Percentiles rank a stretch among this genome's conserved stretches.
Evolutionary conservation across 2,113 vertebrate genomes (phyloP).

Genomic region (Semnornis frantzii): DNA sequence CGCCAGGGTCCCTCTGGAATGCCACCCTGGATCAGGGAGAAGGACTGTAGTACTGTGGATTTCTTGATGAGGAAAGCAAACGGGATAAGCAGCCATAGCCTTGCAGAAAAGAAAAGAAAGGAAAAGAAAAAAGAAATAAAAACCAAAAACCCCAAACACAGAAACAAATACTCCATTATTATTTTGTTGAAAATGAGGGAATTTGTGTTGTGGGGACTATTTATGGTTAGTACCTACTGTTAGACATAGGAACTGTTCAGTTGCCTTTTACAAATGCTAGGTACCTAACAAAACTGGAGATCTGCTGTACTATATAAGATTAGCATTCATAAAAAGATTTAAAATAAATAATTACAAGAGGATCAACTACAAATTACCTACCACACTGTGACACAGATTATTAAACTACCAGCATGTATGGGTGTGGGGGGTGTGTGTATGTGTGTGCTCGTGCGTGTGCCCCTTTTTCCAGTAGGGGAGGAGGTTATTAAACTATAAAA

Average conservation of each 20-base stretch:
- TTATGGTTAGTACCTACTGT: background rate
- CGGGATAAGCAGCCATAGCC: conserved; percentile 45
- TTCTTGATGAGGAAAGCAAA: conserved; percentile 69
- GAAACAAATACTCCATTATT: background rate
- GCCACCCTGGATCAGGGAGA: conserved; percentile 79
- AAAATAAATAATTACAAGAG: conserved; percentile 91
- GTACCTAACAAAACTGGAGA: conserved; percentile 68
- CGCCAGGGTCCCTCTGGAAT: conserved; percentile 86
- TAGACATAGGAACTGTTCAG: background rate
- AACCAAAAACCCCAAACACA: fast-evolving
- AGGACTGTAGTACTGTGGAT: conserved; percentile 70
- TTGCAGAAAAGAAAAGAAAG: background rate
- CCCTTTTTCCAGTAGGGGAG: conserved; percentile 67
- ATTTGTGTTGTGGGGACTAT: conserved; percentile 46
- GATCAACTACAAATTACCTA: conserved; percentile 90
- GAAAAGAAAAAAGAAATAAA: background rate
- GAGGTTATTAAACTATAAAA: conserved; percentile 88
- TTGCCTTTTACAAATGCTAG: conserved; percentile 42
- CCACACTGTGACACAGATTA: conserved; percentile 88
- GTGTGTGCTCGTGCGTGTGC: conserved; percentile 16
- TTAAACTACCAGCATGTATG: conserved; percentile 67
- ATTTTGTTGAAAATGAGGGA: conserved; percentile 54
- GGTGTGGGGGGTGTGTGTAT: conserved; percentile 27
- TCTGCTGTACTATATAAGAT: conserved; percentile 78
- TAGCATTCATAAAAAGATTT: conserved; percentile 86